Evolutionary conservation across 1,140 invertebrate species (phyloP).

Genomic region (Propsilocerus akamusi): DNA sequence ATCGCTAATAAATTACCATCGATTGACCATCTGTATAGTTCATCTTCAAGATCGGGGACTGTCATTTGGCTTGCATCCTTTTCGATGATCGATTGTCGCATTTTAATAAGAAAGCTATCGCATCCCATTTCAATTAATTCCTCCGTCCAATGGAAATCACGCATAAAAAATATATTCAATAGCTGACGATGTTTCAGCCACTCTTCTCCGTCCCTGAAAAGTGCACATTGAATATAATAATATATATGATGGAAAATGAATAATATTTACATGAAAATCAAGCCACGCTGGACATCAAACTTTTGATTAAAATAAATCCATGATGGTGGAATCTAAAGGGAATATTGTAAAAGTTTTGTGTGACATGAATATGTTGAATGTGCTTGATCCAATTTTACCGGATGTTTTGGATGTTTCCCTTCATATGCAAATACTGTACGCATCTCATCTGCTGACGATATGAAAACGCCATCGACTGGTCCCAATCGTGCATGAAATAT

Average conservation of each 20-base stretch:
- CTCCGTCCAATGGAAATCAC: conserved; percentile 26
- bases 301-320: conserved; percentile 63
- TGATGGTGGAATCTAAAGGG: conserved; percentile 62
- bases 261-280: conserved; percentile 65
- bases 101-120: conserved; percentile 24
- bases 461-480: conserved; percentile 45
- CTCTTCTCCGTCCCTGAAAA: conserved; percentile 49
- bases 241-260: not conserved
- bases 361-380: too few relatives aligned
- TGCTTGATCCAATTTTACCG: too few relatives aligned
- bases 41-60: conserved; percentile 35
- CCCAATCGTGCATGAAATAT: conserved; percentile 54
- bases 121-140: conserved; percentile 30
- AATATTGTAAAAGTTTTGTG: too few relatives aligned
- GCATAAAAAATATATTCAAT: conserved; percentile 52
- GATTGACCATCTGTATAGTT: conserved; percentile 55
- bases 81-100: conserved; percentile 20
- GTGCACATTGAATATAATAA: conserved; percentile 3
- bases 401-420: conserved; percentile 56
- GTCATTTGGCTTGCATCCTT: conserved; percentile 10
- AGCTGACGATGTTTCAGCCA: conserved; percentile 50
- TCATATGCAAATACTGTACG: conserved; percentile 51
- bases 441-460: conserved; percentile 36
- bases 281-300: conserved; percentile 46
- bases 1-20: conserved; percentile 38